These are phyloP conservation scores for Riparia riparia DNA, from an alignment of 2,113 vertebrate genomes.

Conservation along the genomic window DNA sequence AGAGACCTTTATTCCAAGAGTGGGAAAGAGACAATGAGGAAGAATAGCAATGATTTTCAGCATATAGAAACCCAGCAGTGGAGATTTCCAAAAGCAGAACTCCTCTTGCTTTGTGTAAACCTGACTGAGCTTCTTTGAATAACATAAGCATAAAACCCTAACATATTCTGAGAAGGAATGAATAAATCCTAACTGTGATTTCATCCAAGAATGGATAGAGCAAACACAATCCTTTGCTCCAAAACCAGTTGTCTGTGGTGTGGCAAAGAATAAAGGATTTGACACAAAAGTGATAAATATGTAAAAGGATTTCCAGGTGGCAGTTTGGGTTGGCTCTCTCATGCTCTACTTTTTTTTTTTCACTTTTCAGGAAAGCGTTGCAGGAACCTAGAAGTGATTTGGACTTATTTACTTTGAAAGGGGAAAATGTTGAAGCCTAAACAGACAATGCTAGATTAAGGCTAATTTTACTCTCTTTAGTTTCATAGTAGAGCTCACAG, in stretches of 20 bases:
- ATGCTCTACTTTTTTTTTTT: background rate
- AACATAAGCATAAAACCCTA: background rate
- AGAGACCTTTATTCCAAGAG: background rate
- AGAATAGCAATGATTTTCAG: background rate
- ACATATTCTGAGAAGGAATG: background rate
- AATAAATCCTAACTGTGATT: background rate
- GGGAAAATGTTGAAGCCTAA: background rate
- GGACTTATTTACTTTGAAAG: background rate
- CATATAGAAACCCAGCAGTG: background rate
- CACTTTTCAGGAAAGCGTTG: background rate
- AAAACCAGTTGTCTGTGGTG: background rate
- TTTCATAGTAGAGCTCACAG: background rate
- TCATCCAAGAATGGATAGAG: background rate
- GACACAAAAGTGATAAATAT: background rate
- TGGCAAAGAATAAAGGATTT: background rate
- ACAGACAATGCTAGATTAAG: background rate
- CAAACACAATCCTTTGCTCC: background rate
- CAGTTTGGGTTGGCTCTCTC: background rate
- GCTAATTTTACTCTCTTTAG: background rate
- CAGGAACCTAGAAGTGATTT: background rate
- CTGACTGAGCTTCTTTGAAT: background rate
- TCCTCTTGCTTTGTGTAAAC: background rate
- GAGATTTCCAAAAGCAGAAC: background rate
- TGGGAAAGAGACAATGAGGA: background rate
- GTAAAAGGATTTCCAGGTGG: background rate